Evolutionary conservation across 1,140 invertebrate species (phyloP), one percentile per base, ranked within the genome.

Genomic region (Cryptotermes secundus): DNA sequence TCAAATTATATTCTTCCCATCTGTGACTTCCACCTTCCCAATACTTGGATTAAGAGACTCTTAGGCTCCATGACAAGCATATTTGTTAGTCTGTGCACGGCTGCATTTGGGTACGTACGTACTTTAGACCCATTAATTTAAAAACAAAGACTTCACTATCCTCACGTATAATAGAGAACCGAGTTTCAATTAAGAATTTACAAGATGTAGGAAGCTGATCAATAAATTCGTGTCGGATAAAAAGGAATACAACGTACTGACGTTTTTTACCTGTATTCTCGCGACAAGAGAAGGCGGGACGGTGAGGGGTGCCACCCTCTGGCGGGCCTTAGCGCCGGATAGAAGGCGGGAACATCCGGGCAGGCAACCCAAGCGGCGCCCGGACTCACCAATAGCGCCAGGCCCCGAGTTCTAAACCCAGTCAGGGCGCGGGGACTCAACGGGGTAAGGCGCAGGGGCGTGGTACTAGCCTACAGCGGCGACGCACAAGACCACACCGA

Each of bases 381-480:
- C 14, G 81, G 35, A 6, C 81, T 59, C 26, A 19, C 83, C 83
- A 83, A 83, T 83, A 79, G 83, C 83, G 83, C 83, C 83, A 79
- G 72, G 83, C 72, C 53, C 49, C 59, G 83, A 79, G 83, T 83
- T 83, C 65, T 49, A 38, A 79, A n/a, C 83, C 83, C 83, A 83
- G 83, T 59, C 83, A 83, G 83, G 83, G 59, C 59, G 59, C 59
- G 59, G 59, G 59, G 59, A 72, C 59, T 72, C 26, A 72, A 72
- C 59, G 59, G 59, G 59, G 59, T 72, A 31, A 72, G 59, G n/a
- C 59, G 59, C n/a, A 31, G 59, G 59, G 83, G 83, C 34, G 83
- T 65, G 83, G 83, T 34, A 35, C 10, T 1, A 7, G 24, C 9
- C 19, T 4, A 34, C 83, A 31, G 36, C 53, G 53, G 83, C 72